A percentile compares a stretch with the other conserved stretches of the same genome.
These are phyloP conservation scores for Pachycephala philippinensis DNA, from an alignment of 2,113 vertebrate species.

Conservation along the genomic window DNA sequence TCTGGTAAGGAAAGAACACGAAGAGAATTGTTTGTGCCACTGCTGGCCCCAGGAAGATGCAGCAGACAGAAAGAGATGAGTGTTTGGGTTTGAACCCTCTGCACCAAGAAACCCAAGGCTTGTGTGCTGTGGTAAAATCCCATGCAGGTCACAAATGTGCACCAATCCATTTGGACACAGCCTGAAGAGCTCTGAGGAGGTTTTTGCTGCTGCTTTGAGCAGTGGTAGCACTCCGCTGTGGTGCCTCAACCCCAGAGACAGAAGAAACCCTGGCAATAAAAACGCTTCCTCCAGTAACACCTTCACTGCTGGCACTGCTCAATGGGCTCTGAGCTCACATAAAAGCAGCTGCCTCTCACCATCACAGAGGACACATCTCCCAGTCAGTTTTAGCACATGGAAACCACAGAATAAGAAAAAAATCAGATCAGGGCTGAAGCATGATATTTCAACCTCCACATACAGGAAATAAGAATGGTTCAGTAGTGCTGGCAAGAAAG, in stretches of 20 bases:
- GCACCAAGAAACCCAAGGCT: neutral
- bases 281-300: conserved; percentile 1
- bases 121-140: neutral
- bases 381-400: neutral
- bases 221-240: neutral
- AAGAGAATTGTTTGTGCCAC: neutral
- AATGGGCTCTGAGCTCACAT: neutral
- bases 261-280: neutral
- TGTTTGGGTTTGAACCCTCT: neutral
- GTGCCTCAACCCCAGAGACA: neutral
- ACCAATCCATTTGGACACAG: neutral
- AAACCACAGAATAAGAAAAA: conserved; percentile 29
- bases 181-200: neutral
- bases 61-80: neutral
- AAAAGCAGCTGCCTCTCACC: conserved; percentile 9
- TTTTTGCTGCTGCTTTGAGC: neutral
- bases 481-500: neutral
- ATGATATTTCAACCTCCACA: conserved; percentile 40
- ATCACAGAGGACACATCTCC: neutral
- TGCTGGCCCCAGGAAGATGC: neutral
- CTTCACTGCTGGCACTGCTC: neutral
- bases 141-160: neutral
- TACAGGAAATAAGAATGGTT: neutral
- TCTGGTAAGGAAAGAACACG: neutral
- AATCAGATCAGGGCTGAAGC: neutral